Evolutionary conservation across 2,888 invertebrate genomes (phyloP).

Genomic region (Trichacis sp.): DNA sequence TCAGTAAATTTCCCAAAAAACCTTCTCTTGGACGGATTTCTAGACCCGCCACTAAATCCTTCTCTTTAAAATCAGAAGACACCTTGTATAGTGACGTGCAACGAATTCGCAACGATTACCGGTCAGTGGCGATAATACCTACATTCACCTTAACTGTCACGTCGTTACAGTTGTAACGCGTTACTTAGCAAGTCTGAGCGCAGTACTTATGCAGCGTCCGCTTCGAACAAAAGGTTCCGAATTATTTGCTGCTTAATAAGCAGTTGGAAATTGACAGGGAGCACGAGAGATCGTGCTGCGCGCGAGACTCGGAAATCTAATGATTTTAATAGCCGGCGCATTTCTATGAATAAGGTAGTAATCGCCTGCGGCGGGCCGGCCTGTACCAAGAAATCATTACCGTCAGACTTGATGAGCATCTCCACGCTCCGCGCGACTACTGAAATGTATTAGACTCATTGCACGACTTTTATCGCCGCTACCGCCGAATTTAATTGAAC

Average conservation of each 20-base stretch:
- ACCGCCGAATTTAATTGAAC: conserved; percentile 31
- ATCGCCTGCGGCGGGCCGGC: conserved; percentile 28
- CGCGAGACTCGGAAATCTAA: conserved; percentile 32
- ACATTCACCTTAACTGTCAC: too few relatives aligned
- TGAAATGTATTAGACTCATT: conserved; percentile 23
- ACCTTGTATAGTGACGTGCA: too few relatives aligned
- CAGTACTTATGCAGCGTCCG: conserved; percentile 7
- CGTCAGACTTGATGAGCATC: conserved; percentile 31
- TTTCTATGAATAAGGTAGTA: conserved; percentile 37
- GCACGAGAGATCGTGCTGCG: conserved; percentile 14
- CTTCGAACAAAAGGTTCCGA: conserved; percentile 23
- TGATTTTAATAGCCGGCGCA: conserved; percentile 40
- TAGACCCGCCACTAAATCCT: too few relatives aligned
- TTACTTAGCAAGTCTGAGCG: too few relatives aligned
- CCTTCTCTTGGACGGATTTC: too few relatives aligned
- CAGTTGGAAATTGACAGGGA: conserved; percentile 23
- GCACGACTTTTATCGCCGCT: conserved; percentile 26
- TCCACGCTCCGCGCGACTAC: conserved; percentile 26
- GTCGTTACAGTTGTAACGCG: too few relatives aligned
- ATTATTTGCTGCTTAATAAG: conserved; percentile 33
- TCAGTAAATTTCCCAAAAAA: too few relatives aligned
- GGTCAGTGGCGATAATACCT: too few relatives aligned
- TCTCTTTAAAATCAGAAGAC: too few relatives aligned
- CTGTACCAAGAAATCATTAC: conserved; percentile 37
- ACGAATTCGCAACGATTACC: too few relatives aligned